Percentiles rank a stretch among this genome's conserved stretches.
Conservation (phyloP, 2,113 vertebrate genomes). For the Delphinus delphis region DNA sequence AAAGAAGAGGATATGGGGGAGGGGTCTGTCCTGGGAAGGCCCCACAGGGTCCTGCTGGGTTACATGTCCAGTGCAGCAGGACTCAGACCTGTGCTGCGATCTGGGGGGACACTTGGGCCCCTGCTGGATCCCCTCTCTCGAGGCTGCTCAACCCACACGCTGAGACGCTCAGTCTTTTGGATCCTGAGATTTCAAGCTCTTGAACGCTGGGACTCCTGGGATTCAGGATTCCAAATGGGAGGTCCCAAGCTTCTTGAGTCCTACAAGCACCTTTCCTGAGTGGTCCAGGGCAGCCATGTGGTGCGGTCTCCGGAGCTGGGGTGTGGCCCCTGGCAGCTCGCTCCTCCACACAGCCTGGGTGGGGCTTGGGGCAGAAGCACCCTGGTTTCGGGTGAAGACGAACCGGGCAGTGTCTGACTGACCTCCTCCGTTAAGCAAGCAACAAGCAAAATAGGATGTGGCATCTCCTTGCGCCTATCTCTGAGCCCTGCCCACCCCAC, state of each 20-base stretch:
- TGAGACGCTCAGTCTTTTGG: neutral
- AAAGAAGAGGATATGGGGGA: neutral
- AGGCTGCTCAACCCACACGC: neutral
- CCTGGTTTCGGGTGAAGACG: neutral
- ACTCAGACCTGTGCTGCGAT: neutral
- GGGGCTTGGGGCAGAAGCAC: neutral
- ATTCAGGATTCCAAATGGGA: neutral
- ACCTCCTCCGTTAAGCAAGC: accelerated
- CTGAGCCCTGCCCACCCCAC: neutral
- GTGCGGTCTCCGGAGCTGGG: accelerated
- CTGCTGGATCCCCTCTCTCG: neutral
- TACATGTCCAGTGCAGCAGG: neutral
- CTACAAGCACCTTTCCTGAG: neutral
- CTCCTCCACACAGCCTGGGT: neutral
- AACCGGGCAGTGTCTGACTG: neutral
- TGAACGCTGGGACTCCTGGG: neutral
- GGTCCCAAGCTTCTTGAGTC: neutral
- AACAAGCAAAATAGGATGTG: neutral
- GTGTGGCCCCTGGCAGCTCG: accelerated
- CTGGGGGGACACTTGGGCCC: neutral
- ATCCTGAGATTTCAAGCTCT: neutral
- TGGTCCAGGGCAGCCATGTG: accelerated
- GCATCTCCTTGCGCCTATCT: neutral
- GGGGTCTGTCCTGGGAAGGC: neutral
- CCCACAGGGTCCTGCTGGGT: neutral